Base-by-base conservation (phyloP, 2,888 invertebrate species). In the Chloromyia formosa region DNA sequence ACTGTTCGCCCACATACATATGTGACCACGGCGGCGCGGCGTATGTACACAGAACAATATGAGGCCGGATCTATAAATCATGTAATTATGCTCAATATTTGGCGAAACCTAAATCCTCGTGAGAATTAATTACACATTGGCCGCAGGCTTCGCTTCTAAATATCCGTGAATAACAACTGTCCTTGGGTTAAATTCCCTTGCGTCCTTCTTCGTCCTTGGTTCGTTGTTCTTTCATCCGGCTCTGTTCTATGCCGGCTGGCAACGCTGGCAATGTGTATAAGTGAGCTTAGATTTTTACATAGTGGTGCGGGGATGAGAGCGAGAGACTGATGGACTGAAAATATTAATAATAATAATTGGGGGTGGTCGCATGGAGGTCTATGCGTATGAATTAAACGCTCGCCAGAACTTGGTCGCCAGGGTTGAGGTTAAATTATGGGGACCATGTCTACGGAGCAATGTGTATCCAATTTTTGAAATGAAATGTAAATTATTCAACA, bases 31-130 rank as follows among this genome's bases (percentile, higher is more conserved):
- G 27, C 27, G 27, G 27, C 27, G 7, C 7, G 27, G 27, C 3
- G n/a, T 7, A 72, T 66, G 7, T 54, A 61, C 53, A 40, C 45
- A 66, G 71, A 61, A 77, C 75, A 77, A 75, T 75, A 74, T 35
- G 7, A 69, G 22, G 56, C 72, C 74, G 68, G 72, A 72, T 69
- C 74, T 45, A 77, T 77, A 77, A 77, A 77, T 77, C 77, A 77
- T 74, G 62, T 75, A 77, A 77, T 77, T 75, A 75, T 77, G 45
- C 58, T 73, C 72, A 77, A 74, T 77, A 77, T 75, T 60, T 69
- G 73, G 73, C 60, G 49, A 73, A 71, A 71, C 56, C 56, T 58
- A 56, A 71, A 71, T 56, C 56, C 58, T 27, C 58, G 22, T 22
- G 71, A 40, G 71, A 71, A 56, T 56, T 71, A 71, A 71, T 71